Conservation (phyloP, 1,140 invertebrate genomes). For the Calliopsis andreniformis region DNA sequence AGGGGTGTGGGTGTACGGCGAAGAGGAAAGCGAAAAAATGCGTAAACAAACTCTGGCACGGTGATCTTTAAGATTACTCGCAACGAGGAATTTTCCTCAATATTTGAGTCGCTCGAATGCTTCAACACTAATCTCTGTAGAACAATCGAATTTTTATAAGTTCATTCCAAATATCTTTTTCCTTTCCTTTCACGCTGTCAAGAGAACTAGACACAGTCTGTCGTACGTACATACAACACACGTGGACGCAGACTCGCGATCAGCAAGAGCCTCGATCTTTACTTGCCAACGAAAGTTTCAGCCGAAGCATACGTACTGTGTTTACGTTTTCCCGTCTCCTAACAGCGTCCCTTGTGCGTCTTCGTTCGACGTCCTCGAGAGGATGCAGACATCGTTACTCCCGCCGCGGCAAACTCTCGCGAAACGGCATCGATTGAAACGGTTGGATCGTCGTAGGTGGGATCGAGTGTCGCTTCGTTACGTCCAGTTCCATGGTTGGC, state of each 20-base stretch:
- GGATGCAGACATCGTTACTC: constrained; percentile 42
- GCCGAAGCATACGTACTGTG: constrained; percentile 56
- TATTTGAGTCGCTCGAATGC: no score
- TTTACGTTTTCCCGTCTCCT: constrained; percentile 32
- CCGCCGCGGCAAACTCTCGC: not conserved
- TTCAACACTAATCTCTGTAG: no score
- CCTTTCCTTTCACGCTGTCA: no score
- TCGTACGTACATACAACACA: no score
- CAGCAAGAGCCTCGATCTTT: no score
- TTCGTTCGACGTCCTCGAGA: constrained; percentile 31
- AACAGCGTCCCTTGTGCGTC: constrained; percentile 12
- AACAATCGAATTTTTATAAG: no score
- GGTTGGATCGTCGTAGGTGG: constrained; percentile 20
- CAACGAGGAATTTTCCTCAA: constrained; percentile 14
- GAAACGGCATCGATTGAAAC: constrained; percentile 4
- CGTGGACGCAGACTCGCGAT: constrained; percentile 46
- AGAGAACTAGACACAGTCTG: no score
- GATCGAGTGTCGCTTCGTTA: constrained; percentile 35
- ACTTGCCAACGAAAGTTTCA: no score
- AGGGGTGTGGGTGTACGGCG: constrained; percentile 28
- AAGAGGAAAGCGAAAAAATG: constrained; percentile 29
- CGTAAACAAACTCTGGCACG: no score
- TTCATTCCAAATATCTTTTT: no score
- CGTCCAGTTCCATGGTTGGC: constrained; percentile 36
- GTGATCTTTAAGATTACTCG: no score